phyloP scores from a whole-genome alignment of 2,888 invertebrate genomes.

The Linhomoeus sp. region DNA sequence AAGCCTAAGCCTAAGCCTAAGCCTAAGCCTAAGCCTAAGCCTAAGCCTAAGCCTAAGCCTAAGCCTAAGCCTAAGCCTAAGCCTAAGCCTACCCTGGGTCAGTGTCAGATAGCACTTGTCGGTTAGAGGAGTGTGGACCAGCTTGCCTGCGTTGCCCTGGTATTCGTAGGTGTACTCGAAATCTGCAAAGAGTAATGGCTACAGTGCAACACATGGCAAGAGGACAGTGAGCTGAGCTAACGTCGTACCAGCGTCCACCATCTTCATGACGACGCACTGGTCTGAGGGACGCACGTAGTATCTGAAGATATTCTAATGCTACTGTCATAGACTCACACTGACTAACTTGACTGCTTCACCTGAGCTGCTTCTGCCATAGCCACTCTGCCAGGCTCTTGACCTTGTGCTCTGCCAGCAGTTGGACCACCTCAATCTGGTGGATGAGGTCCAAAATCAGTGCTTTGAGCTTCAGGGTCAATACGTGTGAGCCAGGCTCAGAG shows the following conservation, averaged over 20 bases:
- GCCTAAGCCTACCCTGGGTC: conserved; percentile 47
- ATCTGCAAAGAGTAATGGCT: too few species aligned
- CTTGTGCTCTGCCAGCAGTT: conserved; percentile 46
- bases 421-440: conserved; percentile 63
- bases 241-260: conserved; percentile 85
- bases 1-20: too few species aligned
- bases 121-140: conserved; percentile 84
- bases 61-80: too few species aligned
- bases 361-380: conserved; percentile 84
- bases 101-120: conserved; percentile 92
- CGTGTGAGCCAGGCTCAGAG: conserved; percentile 32
- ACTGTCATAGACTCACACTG: conserved; percentile 79
- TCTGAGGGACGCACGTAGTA: conserved; percentile 41
- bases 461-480: conserved; percentile 64
- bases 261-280: conserved; percentile 47
- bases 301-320: conserved; percentile 49
- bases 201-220: too few species aligned
- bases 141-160: conserved; percentile 78
- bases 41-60: too few species aligned
- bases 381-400: conserved; percentile 52
- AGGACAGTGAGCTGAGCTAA: too few species aligned
- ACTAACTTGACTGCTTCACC: conserved; percentile 46
- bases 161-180: conserved; percentile 94
- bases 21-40: too few species aligned
- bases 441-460: conserved; percentile 78